phyloP scores from a whole-genome alignment of 1,140 invertebrate genomes.

The Lasioglossum albipes region DNA sequence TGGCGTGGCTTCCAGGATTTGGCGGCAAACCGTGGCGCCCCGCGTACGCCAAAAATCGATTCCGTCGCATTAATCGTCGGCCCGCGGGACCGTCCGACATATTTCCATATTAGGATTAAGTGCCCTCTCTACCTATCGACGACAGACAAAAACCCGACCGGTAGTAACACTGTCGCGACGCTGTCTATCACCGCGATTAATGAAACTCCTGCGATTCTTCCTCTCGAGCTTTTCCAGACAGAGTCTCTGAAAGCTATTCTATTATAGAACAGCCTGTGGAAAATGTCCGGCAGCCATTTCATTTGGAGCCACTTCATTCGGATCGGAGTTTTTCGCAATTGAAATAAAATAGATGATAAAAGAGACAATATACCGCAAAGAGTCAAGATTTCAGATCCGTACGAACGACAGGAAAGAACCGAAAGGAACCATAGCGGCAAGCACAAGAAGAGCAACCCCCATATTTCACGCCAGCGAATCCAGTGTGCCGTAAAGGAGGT shows the following conservation, averaged over 20 bases:
- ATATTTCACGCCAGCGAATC: not conserved
- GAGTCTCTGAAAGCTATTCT: not conserved
- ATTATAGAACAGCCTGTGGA: no score
- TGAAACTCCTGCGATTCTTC: not conserved
- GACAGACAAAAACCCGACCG: slow-evolving; percentile 18
- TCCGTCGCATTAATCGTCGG: slow-evolving; percentile 56
- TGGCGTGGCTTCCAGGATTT: slow-evolving; percentile 60
- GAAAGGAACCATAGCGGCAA: no score
- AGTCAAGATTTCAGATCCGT: no score
- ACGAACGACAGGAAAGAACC: no score
- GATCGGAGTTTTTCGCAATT: no score
- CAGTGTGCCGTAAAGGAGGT: not conserved
- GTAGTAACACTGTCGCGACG: slow-evolving; percentile 14
- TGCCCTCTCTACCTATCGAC: not conserved
- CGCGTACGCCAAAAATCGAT: slow-evolving; percentile 56
- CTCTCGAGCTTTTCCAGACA: not conserved
- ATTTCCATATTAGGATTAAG: slow-evolving; percentile 51
- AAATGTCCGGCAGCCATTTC: no score
- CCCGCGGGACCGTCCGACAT: slow-evolving; percentile 31
- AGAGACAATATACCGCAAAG: no score
- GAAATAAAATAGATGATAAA: no score
- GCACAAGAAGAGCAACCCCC: no score
- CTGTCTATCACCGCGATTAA: slow-evolving; percentile 1
- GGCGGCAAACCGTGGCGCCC: slow-evolving; percentile 28
- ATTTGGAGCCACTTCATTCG: no score